These are phyloP conservation scores for Arenaria interpres DNA, from an alignment of 2,113 vertebrate species.

Conservation along the genomic window DNA sequence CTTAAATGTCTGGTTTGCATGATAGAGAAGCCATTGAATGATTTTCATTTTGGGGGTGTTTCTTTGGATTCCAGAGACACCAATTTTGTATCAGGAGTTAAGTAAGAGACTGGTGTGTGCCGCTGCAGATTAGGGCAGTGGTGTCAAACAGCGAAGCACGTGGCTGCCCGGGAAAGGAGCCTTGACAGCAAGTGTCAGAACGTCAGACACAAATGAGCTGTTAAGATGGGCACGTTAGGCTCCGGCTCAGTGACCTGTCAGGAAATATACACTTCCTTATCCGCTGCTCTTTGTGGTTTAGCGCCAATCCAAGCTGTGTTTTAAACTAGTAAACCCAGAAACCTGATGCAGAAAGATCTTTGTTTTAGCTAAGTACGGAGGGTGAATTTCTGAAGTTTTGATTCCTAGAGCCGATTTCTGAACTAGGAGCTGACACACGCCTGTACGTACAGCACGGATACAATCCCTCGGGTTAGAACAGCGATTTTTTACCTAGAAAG, in stretches of 20 bases:
- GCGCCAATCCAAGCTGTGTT: neutral
- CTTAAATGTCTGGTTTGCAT: neutral
- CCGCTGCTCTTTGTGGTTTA: neutral
- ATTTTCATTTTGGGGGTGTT: neutral
- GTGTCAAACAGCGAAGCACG: neutral
- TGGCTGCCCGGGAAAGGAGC: neutral
- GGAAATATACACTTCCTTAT: neutral
- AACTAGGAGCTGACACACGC: neutral
- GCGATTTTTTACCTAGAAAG: neutral
- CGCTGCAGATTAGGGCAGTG: neutral
- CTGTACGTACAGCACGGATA: accelerated
- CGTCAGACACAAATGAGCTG: slow-evolving; percentile 16
- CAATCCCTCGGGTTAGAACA: neutral
- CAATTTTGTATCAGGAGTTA: neutral
- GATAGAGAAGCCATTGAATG: neutral
- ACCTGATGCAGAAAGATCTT: neutral
- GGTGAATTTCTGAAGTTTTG: neutral
- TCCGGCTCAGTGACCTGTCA: slow-evolving; percentile 27
- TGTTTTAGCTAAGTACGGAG: neutral
- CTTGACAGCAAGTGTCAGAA: slow-evolving; percentile 21
- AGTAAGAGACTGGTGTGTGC: neutral
- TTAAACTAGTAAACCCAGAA: neutral
- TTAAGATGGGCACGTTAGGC: neutral
- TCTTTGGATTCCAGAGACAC: neutral
- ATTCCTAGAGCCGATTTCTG: neutral